Percentiles rank a stretch among this genome's conserved stretches.
Evolutionary conservation across 2,113 vertebrate genomes (phyloP).

Genomic region (Silurus glanis): DNA sequence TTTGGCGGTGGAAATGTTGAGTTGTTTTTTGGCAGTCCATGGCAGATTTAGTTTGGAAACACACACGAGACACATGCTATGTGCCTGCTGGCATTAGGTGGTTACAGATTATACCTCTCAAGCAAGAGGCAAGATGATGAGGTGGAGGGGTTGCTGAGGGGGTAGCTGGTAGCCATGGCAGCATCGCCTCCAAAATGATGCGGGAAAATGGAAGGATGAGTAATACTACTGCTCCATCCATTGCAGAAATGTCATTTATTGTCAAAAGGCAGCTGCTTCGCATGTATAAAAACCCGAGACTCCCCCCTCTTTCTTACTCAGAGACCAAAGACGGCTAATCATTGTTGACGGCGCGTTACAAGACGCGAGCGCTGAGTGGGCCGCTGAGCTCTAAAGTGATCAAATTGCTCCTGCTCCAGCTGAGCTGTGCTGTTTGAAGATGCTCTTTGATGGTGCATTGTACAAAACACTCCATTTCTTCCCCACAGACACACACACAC

Average conservation of each 20-base stretch:
- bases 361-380: slow-evolving; percentile 37
- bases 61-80: slow-evolving; percentile 29
- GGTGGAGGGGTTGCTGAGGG: not conserved
- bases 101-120: slow-evolving; percentile 27
- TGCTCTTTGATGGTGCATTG: slow-evolving; percentile 44
- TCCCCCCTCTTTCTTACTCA: not conserved
- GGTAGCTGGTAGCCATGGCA: slow-evolving; percentile 18
- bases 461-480: slow-evolving; percentile 21
- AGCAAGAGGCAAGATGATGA: slow-evolving; percentile 21
- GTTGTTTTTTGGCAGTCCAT: slow-evolving; percentile 6
- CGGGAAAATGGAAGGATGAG: not conserved
- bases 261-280: slow-evolving; percentile 24
- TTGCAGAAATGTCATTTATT: slow-evolving; percentile 33
- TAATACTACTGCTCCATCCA: not conserved
- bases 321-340: slow-evolving; percentile 45
- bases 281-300: slow-evolving; percentile 17
- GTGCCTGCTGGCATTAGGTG: slow-evolving; percentile 30
- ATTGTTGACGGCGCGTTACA: slow-evolving; percentile 48
- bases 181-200: not conserved
- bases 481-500: not conserved
- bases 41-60: slow-evolving; percentile 7
- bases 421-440: slow-evolving; percentile 49
- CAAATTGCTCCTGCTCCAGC: slow-evolving; percentile 43
- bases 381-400: slow-evolving; percentile 53
- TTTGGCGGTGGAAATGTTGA: not conserved